A percentile compares a stretch with the other conserved stretches of the same genome.
Evolutionary conservation across 2,888 invertebrate species (phyloP).

Genomic region (Nematopogon swammerdamellus): DNA sequence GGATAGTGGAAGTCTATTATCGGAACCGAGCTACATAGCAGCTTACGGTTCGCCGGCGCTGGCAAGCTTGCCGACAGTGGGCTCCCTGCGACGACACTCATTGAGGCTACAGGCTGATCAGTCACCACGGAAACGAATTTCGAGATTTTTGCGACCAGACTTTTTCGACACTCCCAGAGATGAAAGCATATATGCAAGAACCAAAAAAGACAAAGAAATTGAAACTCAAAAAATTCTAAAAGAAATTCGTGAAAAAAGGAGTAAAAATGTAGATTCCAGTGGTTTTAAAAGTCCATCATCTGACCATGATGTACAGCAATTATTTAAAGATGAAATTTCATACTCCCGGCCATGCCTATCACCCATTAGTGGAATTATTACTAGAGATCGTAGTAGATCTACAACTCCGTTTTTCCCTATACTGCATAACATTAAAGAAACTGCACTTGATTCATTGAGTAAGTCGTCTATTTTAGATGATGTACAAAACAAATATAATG

Average conservation of each 20-base stretch:
- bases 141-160: slow-evolving; percentile 74
- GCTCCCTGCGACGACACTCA: slow-evolving; percentile 26
- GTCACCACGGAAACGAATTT: slow-evolving; percentile 60
- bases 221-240: slow-evolving; percentile 65
- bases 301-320: slow-evolving; percentile 20
- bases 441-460: slow-evolving; percentile 24
- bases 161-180: slow-evolving; percentile 69
- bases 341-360: slow-evolving; percentile 32
- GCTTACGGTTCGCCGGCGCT: slow-evolving; percentile 25
- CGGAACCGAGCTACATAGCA: slow-evolving; percentile 39
- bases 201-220: slow-evolving; percentile 63
- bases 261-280: slow-evolving; percentile 28
- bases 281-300: slow-evolving; percentile 23
- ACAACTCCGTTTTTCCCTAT: slow-evolving; percentile 50
- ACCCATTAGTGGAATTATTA: slow-evolving; percentile 26
- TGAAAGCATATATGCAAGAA: slow-evolving; percentile 62
- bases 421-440: slow-evolving; percentile 46
- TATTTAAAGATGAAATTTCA: slow-evolving; percentile 22
- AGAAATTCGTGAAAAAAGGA: slow-evolving; percentile 64
- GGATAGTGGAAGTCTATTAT: slow-evolving; percentile 27
- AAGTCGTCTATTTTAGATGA: slow-evolving; percentile 5
- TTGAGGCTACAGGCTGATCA: slow-evolving; percentile 25
- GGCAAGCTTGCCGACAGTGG: slow-evolving; percentile 11
- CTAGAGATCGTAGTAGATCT: slow-evolving; percentile 44
- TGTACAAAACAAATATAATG: slow-evolving; percentile 13